These are phyloP conservation scores for Smutsia temminckii DNA, from an alignment of 2,797 vertebrate genomes.

Conservation along the genomic window DNA sequence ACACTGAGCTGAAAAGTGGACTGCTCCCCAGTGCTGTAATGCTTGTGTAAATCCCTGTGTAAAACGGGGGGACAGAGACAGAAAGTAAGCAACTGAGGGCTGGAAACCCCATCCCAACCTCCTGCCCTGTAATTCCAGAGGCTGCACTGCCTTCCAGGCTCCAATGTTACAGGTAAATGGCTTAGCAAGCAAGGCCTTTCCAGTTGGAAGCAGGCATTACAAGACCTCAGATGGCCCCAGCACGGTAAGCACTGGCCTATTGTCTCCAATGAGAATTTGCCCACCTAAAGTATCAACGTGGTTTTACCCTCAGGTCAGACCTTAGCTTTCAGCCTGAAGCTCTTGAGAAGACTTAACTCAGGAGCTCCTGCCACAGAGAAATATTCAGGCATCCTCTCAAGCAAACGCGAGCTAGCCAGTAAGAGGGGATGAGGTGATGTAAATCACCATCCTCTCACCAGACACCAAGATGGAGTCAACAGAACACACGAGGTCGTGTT, in stretches of 20 bases:
- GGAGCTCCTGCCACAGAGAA: neutral
- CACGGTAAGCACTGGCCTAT: neutral
- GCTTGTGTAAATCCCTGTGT: neutral
- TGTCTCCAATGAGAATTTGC: constrained; percentile 44
- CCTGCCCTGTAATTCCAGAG: neutral
- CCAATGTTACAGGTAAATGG: neutral
- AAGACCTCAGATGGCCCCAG: neutral
- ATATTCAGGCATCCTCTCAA: neutral
- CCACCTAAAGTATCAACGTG: constrained; percentile 53
- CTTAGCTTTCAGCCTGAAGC: constrained; percentile 7
- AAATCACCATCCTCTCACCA: neutral
- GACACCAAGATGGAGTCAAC: neutral
- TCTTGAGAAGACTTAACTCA: neutral
- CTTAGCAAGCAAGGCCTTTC: neutral
- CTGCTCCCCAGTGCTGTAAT: neutral
- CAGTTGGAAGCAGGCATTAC: neutral
- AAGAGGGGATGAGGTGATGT: neutral
- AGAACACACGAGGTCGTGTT: neutral
- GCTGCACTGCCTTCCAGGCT: neutral
- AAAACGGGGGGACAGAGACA: neutral
- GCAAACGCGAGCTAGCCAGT: neutral
- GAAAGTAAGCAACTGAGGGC: neutral
- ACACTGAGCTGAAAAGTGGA: neutral
- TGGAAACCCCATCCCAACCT: constrained; percentile 5
- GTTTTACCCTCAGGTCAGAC: neutral